Percentiles rank a stretch among this genome's conserved stretches.
Evolutionary conservation across 1,140 invertebrate species (phyloP).

Genomic region (Drosophila tropicalis): DNA sequence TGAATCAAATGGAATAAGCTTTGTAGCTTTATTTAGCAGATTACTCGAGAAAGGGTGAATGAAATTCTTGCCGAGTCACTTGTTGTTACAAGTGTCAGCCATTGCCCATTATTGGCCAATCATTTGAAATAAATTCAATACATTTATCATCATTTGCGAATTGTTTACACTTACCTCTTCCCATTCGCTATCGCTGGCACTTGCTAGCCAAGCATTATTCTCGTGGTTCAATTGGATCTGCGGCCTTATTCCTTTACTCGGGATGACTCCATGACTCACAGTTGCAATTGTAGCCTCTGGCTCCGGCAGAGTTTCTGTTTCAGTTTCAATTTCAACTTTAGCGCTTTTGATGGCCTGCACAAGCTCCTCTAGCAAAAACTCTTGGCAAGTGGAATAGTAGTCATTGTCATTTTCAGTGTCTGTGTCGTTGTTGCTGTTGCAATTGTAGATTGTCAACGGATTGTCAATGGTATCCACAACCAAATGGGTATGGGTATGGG

Average conservation of each 20-base stretch:
- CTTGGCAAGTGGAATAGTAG: slow-evolving; percentile 65
- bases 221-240: slow-evolving; percentile 31
- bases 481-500: slow-evolving; percentile 32
- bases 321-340: slow-evolving; percentile 5
- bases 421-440: background rate
- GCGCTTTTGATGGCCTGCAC: slow-evolving; percentile 30
- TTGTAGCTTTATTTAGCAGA: no score
- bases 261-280: background rate
- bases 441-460: slow-evolving; percentile 35
- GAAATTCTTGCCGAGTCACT: no score
- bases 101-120: background rate
- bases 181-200: background rate
- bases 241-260: slow-evolving; percentile 31
- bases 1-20: no score
- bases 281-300: background rate
- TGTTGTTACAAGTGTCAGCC: background rate
- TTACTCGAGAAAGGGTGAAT: no score
- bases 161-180: slow-evolving; percentile 12
- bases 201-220: slow-evolving; percentile 44
- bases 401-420: slow-evolving; percentile 2
- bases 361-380: slow-evolving; percentile 64
- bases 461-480: slow-evolving; percentile 34
- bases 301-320: background rate
- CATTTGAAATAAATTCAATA: slow-evolving; percentile 13
- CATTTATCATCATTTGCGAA: slow-evolving; percentile 12